Base-by-base conservation (phyloP, 2,888 invertebrate species). In the Lysandra bellargus region DNA sequence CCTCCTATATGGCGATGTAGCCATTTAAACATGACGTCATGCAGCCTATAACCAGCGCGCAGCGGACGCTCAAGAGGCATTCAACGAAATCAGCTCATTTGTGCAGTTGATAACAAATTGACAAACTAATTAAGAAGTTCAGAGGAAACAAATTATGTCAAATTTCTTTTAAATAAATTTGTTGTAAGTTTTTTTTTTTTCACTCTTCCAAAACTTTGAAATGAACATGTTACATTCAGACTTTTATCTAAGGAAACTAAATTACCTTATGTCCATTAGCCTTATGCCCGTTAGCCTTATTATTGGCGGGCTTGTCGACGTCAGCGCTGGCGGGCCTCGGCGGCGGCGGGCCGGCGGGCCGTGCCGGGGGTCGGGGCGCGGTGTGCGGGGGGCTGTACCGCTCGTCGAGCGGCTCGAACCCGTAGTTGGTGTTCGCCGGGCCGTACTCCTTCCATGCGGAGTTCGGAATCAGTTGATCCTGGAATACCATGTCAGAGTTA, bases 361-460 rank as follows among this genome's bases (percentile, higher is more conserved):
- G 83, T 74, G 79, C 79, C 9, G 80, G 81, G 30, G 81, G 82
- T 4, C 79, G 78, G 5, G 91, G 88, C 0, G 90, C 81, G 3
- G 90, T 88, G 57, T 89, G 78, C 7, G 49, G 75, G 4, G 75
- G 89, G 84, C 90, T 90, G 86, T 90, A 92, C 85, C 97, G 97
- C 87, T 98, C 97, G 80, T 97, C 98, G 88, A 97, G 98, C 0
- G 97, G 97, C 86, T 98, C 98, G 90, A 98, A 98, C 0, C 97
- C 98, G 91, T 98, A 98, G 91, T 98, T 98, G 0, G 98, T 98
- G 90, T 97, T 98, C 1, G 96, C 95, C 1, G 96, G 95, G 0
- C 97, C 96, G 88, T 98, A 98, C 87, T 98, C 98, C 88, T 98
- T 98, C 98, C 98, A 98, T 0, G 98, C 97, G 30, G 97, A 96